Evolutionary conservation across 2,113 vertebrate species (phyloP), one percentile per base, ranked within the genome.

Genomic region (Phrynosoma blainvillii): DNA sequence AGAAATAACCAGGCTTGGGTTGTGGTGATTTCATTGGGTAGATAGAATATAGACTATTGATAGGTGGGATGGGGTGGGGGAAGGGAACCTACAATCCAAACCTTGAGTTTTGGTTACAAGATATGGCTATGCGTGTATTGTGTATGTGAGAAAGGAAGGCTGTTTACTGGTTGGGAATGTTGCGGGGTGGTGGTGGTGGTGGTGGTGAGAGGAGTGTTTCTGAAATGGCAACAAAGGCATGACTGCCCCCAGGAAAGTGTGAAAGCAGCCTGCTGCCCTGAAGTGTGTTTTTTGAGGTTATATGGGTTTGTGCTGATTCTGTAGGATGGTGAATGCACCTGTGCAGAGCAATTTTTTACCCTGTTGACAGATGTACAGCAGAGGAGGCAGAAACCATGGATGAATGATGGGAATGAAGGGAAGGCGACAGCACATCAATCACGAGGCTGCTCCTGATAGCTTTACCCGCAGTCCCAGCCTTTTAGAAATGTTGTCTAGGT

Each of bases 311-410:
- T 82, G 59, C 32, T 32, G 86, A 84, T 88, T 84, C 77, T 93
- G 89, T 87, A 85, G 27, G 79, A 40, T 78, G 84, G 42, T 70
- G 85, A 81, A 30, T 95, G 89, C 93, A 94, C 91, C 92, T 93
- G 90, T 94, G 94, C 93, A 71, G 86, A 93, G 90, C 87, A 80
- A 0, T 94, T 94, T 93, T 73, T 76, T 93, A 81, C 78, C 82
- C 93, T 30, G 87, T 65, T 95, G 95, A 93, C 89, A 88, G 86
- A 91, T 82, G 75, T 88, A 77, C 85, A 92, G 94, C 91, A 93
- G 90, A 90, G 92, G 90, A 92, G 90, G 90, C 62, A 89, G 84
- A 82, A 86, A 79, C 36, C 4, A 0, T 87, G 65, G 87, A 87
- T 95, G 88, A 90, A 86, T 90, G 90, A 91, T 18, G 54, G 86